phyloP scores from a whole-genome alignment of 37 sponge, comb jelly and placozoan genomes.

The Chondrilla cf. caribensis region DNA sequence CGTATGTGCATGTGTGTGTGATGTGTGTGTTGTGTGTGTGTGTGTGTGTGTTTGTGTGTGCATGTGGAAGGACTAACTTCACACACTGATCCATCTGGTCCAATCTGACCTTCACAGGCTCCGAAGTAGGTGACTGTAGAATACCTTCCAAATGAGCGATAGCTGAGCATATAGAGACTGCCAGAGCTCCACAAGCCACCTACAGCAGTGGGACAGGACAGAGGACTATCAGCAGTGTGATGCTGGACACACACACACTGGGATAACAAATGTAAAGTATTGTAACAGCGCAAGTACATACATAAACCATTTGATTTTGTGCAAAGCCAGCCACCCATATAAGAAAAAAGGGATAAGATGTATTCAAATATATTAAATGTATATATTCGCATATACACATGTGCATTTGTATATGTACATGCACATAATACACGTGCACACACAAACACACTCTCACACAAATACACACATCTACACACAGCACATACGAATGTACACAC shows the following conservation, averaged over 20 bases:
- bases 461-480: slow-evolving; percentile 1
- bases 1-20: too few relatives aligned
- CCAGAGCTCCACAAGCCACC: background rate
- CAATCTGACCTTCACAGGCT: background rate
- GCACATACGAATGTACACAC: background rate
- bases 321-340: too few relatives aligned
- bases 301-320: background rate
- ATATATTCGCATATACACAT: background rate
- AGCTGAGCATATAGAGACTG: background rate
- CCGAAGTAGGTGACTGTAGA: background rate
- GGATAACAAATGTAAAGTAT: background rate
- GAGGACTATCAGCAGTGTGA: background rate
- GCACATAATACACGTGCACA: slow-evolving; percentile 6
- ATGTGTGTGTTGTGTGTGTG: too few relatives aligned
- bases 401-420: background rate
- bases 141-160: background rate
- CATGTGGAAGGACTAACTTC: background rate
- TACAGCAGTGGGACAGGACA: background rate
- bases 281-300: background rate
- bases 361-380: too few relatives aligned
- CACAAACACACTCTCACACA: slow-evolving; percentile 10
- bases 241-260: background rate
- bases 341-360: too few relatives aligned
- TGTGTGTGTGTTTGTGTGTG: too few relatives aligned
- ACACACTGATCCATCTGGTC: background rate